Base-by-base conservation (phyloP, 2,888 invertebrate genomes). In the Philereme vetulata region DNA sequence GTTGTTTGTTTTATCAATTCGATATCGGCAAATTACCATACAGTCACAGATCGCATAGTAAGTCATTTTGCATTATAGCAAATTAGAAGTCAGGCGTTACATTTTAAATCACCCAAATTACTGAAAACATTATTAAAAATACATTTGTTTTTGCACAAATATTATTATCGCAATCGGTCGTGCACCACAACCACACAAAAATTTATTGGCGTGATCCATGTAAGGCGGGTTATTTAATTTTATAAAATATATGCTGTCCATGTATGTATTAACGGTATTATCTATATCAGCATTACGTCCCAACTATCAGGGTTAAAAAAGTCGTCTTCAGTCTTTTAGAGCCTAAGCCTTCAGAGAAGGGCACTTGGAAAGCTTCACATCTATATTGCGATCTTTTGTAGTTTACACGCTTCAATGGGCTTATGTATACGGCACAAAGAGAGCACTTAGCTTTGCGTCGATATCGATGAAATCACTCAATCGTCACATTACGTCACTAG, bases 401-500 rank as follows among this genome's bases (percentile, higher is more conserved):
- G 56, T 45, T 56, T 38, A 51, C 45, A 40, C 21, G 52, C 52
- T 34, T 56, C 56, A 52, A 46, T 56, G 45, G 10, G 11, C 50
- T 45, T 21, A 21, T 21, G 44, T n/a, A 32, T 56, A 33, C 34
- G 11, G 7, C 45, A 52, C 46, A 57, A 52, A 52, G 48, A 7
- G 36, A 52, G 51, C 46, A 57, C 35, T 52, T 38, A 44, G 57
- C 34, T 49, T 47, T 55, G 47, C 35, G 55, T 63, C 35, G 50
- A 64, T 59, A 68, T 80, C 78, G 76, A 78, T 67, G 71, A 56
- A 62, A 70, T 38, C 50, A 33, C 57, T 60, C 51, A 48, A 42
- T 43, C 33, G 9, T 53, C 42, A 43, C 51, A 46, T 45, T 60
- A 61, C 84, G 78, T 76, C 82, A 71, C 88, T 86, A 78, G 43